phyloP scores from a whole-genome alignment of 2,797 vertebrate species.

The Molossus molossus region DNA sequence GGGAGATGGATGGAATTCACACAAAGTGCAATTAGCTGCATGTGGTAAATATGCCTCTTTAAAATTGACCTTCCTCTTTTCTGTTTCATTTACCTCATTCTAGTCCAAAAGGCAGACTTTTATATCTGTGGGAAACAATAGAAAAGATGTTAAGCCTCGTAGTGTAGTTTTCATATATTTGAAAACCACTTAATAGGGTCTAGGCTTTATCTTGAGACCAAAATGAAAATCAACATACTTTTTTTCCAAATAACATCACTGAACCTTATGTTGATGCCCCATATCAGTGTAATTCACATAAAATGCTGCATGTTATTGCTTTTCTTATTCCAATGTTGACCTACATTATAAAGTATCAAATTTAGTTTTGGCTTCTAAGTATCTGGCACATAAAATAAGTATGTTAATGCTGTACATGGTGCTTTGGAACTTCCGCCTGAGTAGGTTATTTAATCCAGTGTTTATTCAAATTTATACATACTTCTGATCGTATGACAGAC shows the following conservation, averaged over 20 bases:
- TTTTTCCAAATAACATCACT: conserved; percentile 71
- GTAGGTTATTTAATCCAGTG: conserved; percentile 51
- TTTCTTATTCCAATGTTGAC: conserved; percentile 74
- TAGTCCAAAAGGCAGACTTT: conserved; percentile 22
- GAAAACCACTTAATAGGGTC: background rate
- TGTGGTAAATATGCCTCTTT: conserved; percentile 37
- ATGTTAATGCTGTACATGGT: conserved; percentile 30
- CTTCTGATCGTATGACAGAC: conserved; percentile 24
- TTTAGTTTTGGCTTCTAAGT: conserved; percentile 79
- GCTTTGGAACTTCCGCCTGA: background rate
- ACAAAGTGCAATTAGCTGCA: background rate
- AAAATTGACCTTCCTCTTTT: conserved; percentile 37
- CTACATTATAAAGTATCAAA: conserved; percentile 68
- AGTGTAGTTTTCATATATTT: conserved; percentile 72
- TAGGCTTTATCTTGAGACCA: conserved; percentile 56
- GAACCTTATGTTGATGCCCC: conserved; percentile 79
- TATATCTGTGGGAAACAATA: conserved; percentile 63
- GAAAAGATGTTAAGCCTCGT: conserved; percentile 30
- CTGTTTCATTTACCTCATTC: conserved; percentile 60
- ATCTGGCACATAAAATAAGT: conserved; percentile 70
- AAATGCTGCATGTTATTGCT: conserved; percentile 76
- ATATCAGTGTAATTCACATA: conserved; percentile 79
- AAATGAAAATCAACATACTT: conserved; percentile 36
- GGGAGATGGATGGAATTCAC: background rate
- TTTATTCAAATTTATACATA: conserved; percentile 18